Evolutionary conservation across 2,888 invertebrate genomes (phyloP).

Genomic region (Cheilosia vulpina): DNA sequence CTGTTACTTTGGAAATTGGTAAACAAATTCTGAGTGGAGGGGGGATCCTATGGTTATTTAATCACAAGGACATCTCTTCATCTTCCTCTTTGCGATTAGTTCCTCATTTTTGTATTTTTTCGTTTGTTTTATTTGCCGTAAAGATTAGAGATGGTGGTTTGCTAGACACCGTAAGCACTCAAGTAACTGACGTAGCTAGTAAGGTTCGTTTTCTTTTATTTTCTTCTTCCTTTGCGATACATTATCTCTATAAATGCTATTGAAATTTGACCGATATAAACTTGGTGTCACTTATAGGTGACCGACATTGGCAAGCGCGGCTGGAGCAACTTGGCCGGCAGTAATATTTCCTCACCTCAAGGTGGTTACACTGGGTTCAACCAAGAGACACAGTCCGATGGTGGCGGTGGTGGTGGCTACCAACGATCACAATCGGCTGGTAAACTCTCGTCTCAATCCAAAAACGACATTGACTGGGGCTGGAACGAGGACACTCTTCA

Average conservation of each 20-base stretch:
- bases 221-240: constrained; percentile 10
- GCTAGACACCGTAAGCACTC: constrained; percentile 87
- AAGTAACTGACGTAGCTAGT: constrained; percentile 86
- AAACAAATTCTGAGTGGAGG: no score
- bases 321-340: constrained; percentile 87
- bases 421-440: constrained; percentile 83
- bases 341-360: constrained; percentile 84
- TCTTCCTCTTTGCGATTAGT: constrained; percentile 5
- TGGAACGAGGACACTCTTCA: constrained; percentile 79
- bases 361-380: constrained; percentile 81
- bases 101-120: constrained; percentile 29
- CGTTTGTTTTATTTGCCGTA: constrained; percentile 80
- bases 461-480: constrained; percentile 81
- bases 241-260: background rate
- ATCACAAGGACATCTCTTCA: background rate
- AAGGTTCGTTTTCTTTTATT: constrained; percentile 85
- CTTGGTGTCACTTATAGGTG: constrained; percentile 84
- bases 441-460: constrained; percentile 76
- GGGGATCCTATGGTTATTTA: no score
- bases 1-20: background rate
- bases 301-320: constrained; percentile 88
- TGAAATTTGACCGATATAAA: constrained; percentile 4
- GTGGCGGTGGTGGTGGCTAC: constrained; percentile 77
- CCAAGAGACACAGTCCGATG: constrained; percentile 78
- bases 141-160: constrained; percentile 89